These are phyloP conservation scores for Rapana venosa DNA, from an alignment of 2,888 invertebrate genomes.

Conservation along the genomic window DNA sequence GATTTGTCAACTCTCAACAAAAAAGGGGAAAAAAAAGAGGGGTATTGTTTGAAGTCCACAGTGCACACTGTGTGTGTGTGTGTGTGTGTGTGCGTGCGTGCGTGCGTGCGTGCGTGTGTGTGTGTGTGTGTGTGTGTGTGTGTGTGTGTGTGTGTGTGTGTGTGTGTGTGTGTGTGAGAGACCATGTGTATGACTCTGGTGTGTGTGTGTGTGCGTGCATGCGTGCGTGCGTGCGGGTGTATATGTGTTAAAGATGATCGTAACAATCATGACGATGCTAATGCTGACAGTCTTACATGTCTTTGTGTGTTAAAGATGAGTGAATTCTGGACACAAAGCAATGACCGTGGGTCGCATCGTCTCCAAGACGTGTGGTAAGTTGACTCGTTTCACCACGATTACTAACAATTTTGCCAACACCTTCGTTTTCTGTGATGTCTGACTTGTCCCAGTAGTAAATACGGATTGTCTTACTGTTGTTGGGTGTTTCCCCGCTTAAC, in stretches of 20 bases:
- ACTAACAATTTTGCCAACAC: too few species aligned
- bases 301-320: constrained; percentile 61
- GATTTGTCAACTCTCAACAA: too few species aligned
- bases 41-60: too few species aligned
- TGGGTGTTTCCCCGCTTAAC: too few species aligned
- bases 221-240: not conserved
- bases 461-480: too few species aligned
- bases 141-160: constrained; percentile 1
- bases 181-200: not conserved
- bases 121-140: constrained; percentile 2
- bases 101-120: not conserved
- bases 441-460: too few species aligned
- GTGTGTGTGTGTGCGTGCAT: not conserved
- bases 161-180: not conserved
- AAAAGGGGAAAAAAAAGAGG: too few species aligned
- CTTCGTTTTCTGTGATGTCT: too few species aligned
- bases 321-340: constrained; percentile 65
- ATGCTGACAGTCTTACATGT: not conserved
- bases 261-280: not conserved
- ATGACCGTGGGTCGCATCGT: constrained; percentile 65
- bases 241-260: not conserved
- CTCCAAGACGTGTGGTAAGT: constrained; percentile 70
- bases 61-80: not conserved
- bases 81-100: constrained; percentile 1
- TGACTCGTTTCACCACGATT: not conserved